Percentiles rank a stretch among this genome's conserved stretches.
phyloP scores from a whole-genome alignment of 2,888 invertebrate genomes.

The Byasa hedistus region DNA sequence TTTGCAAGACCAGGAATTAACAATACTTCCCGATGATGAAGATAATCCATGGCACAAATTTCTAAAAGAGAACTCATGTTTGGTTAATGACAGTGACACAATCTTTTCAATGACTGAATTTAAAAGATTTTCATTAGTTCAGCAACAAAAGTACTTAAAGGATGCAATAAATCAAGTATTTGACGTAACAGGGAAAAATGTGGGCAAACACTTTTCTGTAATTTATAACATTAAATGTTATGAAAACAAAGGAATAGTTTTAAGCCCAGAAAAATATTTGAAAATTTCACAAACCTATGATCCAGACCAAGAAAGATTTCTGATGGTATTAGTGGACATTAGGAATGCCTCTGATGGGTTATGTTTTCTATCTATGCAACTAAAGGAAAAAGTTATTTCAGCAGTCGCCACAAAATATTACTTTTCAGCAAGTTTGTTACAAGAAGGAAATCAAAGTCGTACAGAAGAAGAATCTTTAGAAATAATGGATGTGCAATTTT shows the following conservation, averaged over 20 bases:
- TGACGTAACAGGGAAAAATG: slow-evolving; percentile 81
- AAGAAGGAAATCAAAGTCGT: slow-evolving; percentile 46
- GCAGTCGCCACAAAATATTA: slow-evolving; percentile 77
- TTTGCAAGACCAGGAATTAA: slow-evolving; percentile 86
- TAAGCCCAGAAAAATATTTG: slow-evolving; percentile 50
- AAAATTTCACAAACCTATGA: slow-evolving; percentile 76
- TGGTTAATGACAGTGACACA: slow-evolving; percentile 83
- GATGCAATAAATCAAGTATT: slow-evolving; percentile 84
- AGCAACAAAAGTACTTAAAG: slow-evolving; percentile 87
- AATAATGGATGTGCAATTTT: slow-evolving; percentile 87
- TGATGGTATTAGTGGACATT: slow-evolving; percentile 74
- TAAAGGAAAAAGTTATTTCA: slow-evolving; percentile 60
- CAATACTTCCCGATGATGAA: slow-evolving; percentile 84
- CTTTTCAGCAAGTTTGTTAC: slow-evolving; percentile 68
- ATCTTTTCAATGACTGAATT: slow-evolving; percentile 89
- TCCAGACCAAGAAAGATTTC: slow-evolving; percentile 66
- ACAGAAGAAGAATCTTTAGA: slow-evolving; percentile 58
- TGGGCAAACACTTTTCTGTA: slow-evolving; percentile 82
- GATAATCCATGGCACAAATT: slow-evolving; percentile 90
- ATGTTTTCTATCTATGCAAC: slow-evolving; percentile 73
- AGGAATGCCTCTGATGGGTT: slow-evolving; percentile 62
- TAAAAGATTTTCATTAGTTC: slow-evolving; percentile 87
- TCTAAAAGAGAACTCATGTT: slow-evolving; percentile 85
- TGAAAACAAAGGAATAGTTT: slow-evolving; percentile 47
- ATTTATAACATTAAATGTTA: slow-evolving; percentile 76